These are phyloP conservation scores for Hydrophis major DNA, from an alignment of 2,797 vertebrate genomes.

Conservation along the genomic window DNA sequence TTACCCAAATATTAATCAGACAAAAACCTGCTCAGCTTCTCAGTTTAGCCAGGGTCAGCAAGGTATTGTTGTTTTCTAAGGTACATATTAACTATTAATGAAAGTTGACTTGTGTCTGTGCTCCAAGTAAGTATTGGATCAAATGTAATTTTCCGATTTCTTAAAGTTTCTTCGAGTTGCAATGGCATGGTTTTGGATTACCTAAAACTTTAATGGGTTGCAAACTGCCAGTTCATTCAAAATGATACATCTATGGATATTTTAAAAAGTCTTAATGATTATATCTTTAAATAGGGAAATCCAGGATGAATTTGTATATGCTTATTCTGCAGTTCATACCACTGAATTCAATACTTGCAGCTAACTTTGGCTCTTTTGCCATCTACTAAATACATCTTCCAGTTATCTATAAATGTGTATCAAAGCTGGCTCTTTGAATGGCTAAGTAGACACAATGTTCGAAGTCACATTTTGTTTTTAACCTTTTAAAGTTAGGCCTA, in stretches of 20 bases:
- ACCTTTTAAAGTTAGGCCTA: background rate
- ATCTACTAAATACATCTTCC: background rate
- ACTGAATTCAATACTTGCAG: background rate
- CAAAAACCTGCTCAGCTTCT: background rate
- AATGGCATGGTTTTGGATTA: background rate
- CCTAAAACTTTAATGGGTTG: background rate
- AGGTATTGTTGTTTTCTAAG: background rate
- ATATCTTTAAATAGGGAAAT: background rate
- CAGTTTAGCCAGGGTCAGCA: background rate
- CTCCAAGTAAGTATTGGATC: background rate
- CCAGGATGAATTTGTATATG: background rate
- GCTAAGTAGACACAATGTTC: background rate
- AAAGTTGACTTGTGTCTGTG: background rate
- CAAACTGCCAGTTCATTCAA: background rate
- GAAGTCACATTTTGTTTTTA: background rate
- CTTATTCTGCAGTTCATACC: background rate
- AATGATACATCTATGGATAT: background rate
- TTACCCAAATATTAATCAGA: background rate
- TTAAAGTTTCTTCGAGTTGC: background rate
- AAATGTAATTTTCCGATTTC: background rate
- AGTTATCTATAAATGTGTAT: background rate
- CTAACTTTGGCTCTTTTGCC: background rate
- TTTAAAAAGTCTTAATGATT: background rate
- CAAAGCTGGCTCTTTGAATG: background rate
- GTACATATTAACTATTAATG: background rate